Evolutionary conservation across 2,888 invertebrate species (phyloP).

Genomic region (Troilus luridus): DNA sequence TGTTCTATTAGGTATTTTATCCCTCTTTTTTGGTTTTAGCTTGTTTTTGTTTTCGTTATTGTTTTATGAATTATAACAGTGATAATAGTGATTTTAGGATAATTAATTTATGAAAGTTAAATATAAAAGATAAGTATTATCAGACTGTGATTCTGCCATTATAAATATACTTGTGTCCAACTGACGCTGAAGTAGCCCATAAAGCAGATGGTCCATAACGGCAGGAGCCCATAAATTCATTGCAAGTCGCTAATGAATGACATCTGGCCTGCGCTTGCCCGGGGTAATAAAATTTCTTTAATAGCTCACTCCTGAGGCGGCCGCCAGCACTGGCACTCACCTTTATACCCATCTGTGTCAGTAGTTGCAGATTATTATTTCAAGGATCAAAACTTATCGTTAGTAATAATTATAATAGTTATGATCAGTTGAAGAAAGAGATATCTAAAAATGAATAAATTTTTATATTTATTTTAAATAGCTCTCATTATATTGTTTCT

Average conservation of each 20-base stretch:
- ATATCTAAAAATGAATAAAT: too few relatives aligned
- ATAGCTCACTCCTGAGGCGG: not conserved
- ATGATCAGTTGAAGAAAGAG: too few relatives aligned
- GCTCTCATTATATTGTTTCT: too few relatives aligned
- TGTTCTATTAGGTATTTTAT: too few relatives aligned
- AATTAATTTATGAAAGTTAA: too few relatives aligned
- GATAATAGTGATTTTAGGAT: too few relatives aligned
- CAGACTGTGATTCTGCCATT: not conserved
- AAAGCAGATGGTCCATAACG: conserved; percentile 6
- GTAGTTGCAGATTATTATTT: not conserved
- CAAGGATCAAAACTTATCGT: not conserved
- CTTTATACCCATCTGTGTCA: conserved; percentile 16
- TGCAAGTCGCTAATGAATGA: conserved; percentile 20
- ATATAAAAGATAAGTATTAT: not conserved
- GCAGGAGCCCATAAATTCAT: conserved; percentile 14
- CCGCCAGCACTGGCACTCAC: not conserved
- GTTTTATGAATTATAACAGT: too few relatives aligned
- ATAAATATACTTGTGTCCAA: not conserved
- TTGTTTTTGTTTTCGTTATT: too few relatives aligned
- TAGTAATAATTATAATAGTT: too few relatives aligned
- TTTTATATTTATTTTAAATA: too few relatives aligned
- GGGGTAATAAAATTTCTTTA: not conserved
- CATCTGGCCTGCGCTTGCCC: conserved; percentile 17
- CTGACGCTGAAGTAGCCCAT: not conserved
- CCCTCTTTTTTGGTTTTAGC: too few relatives aligned